Evolutionary conservation across 2,797 vertebrate genomes (phyloP).

Genomic region (Clangula hyemalis): DNA sequence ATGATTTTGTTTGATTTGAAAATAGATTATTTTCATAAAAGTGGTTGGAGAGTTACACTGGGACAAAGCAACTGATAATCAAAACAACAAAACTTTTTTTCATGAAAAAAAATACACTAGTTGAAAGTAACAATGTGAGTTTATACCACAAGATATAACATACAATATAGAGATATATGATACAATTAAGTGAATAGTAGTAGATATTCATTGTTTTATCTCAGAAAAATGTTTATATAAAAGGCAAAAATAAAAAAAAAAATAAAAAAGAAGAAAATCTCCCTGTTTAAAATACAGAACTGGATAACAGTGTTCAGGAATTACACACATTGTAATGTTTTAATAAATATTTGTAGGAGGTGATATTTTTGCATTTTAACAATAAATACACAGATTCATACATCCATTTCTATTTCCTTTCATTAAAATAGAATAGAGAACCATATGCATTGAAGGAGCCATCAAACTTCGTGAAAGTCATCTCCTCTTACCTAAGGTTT

Average conservation of each 20-base stretch:
- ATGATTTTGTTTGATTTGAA: not conserved
- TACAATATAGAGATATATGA: not conserved
- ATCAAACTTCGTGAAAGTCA: not conserved
- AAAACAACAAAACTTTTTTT: rapidly evolving
- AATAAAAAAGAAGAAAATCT: not conserved
- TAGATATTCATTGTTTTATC: not conserved
- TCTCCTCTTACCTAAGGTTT: not conserved
- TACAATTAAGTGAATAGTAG: not conserved
- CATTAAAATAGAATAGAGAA: not conserved
- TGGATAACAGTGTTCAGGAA: not conserved
- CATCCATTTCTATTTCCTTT: not conserved
- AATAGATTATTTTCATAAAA: not conserved
- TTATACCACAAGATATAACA: not conserved
- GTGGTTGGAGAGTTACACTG: rapidly evolving
- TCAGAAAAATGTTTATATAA: not conserved
- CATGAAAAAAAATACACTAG: not conserved
- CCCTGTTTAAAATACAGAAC: not conserved
- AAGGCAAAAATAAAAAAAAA: not conserved
- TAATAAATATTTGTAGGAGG: rapidly evolving
- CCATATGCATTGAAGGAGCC: rapidly evolving
- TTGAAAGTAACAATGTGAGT: not conserved
- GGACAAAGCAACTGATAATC: not conserved
- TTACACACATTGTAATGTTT: not conserved
- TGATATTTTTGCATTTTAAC: not conserved
- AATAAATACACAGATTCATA: not conserved